Conservation (phyloP, 2,797 vertebrate genomes). For the Epinephelus malabaricus region DNA sequence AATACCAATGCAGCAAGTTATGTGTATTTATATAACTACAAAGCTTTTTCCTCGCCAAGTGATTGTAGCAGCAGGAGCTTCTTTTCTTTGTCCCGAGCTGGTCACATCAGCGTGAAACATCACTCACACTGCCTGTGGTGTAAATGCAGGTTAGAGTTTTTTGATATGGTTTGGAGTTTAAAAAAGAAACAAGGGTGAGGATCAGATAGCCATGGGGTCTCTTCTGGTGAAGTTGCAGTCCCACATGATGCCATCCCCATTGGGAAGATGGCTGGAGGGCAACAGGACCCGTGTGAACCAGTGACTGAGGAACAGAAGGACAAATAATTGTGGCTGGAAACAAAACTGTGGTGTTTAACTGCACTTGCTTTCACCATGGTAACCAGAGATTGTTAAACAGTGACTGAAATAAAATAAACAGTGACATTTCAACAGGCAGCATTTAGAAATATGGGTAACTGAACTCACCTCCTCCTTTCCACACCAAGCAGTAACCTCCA, state of each 20-base stretch:
- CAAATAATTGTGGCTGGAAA: background rate
- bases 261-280: conserved; percentile 91
- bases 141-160: conserved; percentile 8
- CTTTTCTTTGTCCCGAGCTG: background rate
- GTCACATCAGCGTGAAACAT: background rate
- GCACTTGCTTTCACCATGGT: background rate
- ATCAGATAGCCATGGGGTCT: conserved; percentile 90
- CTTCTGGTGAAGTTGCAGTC: conserved; percentile 82
- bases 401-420: background rate
- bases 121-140: background rate
- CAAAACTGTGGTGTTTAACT: background rate
- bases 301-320: conserved; percentile 85
- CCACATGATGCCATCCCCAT: conserved; percentile 92
- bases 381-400: background rate
- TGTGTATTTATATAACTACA: background rate
- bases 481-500: conserved; percentile 96
- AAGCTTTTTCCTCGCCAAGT: background rate
- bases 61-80: conserved; percentile 8
- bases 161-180: background rate
- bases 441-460: background rate
- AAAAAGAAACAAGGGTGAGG: background rate
- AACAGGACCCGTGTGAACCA: conserved; percentile 95
- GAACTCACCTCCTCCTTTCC: conserved; percentile 89
- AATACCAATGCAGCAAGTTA: background rate
- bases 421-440: background rate